phyloP scores from a whole-genome alignment of 2,113 vertebrate species.

The Laticauda laticaudata region DNA sequence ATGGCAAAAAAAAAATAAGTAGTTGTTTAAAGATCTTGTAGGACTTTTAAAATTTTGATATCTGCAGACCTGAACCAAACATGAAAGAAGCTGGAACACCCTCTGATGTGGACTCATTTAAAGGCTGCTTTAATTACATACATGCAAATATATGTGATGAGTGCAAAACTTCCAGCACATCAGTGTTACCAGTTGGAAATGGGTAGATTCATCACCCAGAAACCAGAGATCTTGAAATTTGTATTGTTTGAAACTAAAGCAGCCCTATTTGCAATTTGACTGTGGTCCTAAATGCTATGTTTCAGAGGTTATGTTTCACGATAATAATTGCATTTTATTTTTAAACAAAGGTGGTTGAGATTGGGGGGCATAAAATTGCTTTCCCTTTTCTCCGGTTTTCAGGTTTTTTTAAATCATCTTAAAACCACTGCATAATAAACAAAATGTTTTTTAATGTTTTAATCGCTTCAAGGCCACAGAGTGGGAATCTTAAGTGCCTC shows the following conservation, averaged over 20 bases:
- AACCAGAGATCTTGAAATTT: conserved; percentile 18
- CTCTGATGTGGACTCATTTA: neutral
- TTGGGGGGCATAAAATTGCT: no score
- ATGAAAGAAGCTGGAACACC: neutral
- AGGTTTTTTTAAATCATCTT: neutral
- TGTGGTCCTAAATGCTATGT: neutral
- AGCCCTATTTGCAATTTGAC: neutral
- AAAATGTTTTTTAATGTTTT: neutral
- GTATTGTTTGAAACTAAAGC: conserved; percentile 14
- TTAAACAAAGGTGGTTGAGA: neutral
- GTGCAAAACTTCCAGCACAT: conserved; percentile 30
- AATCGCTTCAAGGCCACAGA: neutral
- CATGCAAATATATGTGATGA: neutral
- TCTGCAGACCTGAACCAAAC: neutral
- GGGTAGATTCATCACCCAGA: conserved; percentile 32
- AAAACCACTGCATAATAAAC: neutral
- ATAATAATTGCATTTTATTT: neutral
- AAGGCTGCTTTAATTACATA: neutral
- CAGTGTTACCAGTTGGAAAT: conserved; percentile 61
- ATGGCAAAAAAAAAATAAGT: neutral
- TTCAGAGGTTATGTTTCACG: neutral
- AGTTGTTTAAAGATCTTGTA: conserved; percentile 9
- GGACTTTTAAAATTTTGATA: conserved; percentile 19
- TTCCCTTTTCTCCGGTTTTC: neutral
- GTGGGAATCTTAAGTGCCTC: conserved; percentile 19